Base-by-base conservation (phyloP, 1,140 invertebrate species). In the Chymomyza costata region DNA sequence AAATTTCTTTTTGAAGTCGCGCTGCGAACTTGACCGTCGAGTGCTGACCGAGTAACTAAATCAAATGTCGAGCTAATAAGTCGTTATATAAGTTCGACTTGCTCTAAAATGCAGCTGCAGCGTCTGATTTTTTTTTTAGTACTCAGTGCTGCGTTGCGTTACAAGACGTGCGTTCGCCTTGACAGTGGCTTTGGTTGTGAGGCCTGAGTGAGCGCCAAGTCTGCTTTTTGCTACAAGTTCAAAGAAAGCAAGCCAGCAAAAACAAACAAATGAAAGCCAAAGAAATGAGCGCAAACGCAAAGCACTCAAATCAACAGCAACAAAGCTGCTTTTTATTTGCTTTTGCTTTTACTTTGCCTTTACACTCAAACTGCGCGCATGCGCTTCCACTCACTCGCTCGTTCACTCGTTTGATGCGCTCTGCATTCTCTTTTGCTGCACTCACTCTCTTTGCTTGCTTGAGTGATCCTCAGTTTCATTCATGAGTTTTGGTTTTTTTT, bases 31-130 rank as follows among this genome's bases (percentile, higher is more conserved):
- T 84, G 82, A 84, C 82, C 82, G 82, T 84, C 67, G 82, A 71
- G 74, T 73, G 78, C 70, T 84, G 78, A 84, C 78, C 82, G 82
- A 81, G 73, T 84, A 84, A 84, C 82, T 84, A 84, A 84, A 84
- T 65, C 56, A 82, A 83, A 56, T 59, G 71, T 67, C 59, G 54
- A 62, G 62, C 64, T 82, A 82, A 84, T 84, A 80, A 65, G 56
- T 82, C 67, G 82, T 84, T 84, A 84, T 84, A 84, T 84, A 84
- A 84, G 82, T 82, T 84, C 65, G 69, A 65, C 69, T 80, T 80
- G 66, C 56, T 78, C 31, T 30, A 39, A 17, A 40, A 6, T 34
- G 78, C 55, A 51, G 43, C 55, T 52, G 44, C 40, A 37, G 35
- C 58, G 48, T 32, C 41, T 49, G 45, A 38, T 38, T 25, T 48